phyloP scores from a whole-genome alignment of 2,113 vertebrate species.

The Vidua chalybeata region DNA sequence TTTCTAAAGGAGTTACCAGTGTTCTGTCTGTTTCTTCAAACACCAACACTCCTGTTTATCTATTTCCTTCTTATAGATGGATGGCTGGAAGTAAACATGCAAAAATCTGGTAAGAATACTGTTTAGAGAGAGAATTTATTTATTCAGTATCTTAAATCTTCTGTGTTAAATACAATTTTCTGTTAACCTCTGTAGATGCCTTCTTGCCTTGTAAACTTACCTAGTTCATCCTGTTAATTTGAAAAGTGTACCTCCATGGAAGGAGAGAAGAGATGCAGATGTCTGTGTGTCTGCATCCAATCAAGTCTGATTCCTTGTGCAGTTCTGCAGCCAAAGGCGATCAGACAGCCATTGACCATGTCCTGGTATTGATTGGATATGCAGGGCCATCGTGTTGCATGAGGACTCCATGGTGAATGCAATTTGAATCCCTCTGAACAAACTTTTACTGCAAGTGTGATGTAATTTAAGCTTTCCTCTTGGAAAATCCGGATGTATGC shows the following conservation, averaged over 20 bases:
- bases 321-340: background rate
- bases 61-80: background rate
- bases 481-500: background rate
- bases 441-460: background rate
- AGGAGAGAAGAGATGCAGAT: background rate
- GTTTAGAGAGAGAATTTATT: background rate
- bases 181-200: background rate
- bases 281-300: background rate
- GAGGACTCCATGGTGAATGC: background rate
- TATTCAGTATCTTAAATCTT: background rate
- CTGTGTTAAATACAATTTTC: background rate
- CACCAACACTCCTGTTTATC: fast-evolving
- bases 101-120: background rate
- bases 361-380: background rate
- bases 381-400: fast-evolving
- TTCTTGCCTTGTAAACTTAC: background rate
- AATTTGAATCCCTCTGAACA: background rate
- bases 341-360: background rate
- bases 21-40: background rate
- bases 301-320: background rate
- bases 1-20: background rate
- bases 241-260: background rate
- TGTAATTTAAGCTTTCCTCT: background rate
- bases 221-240: background rate
- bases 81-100: background rate